Percentiles rank a stretch among this genome's conserved stretches.
These are phyloP conservation scores for Zosterops hypoxanthus DNA, from an alignment of 2,113 vertebrate species.

Conservation along the genomic window DNA sequence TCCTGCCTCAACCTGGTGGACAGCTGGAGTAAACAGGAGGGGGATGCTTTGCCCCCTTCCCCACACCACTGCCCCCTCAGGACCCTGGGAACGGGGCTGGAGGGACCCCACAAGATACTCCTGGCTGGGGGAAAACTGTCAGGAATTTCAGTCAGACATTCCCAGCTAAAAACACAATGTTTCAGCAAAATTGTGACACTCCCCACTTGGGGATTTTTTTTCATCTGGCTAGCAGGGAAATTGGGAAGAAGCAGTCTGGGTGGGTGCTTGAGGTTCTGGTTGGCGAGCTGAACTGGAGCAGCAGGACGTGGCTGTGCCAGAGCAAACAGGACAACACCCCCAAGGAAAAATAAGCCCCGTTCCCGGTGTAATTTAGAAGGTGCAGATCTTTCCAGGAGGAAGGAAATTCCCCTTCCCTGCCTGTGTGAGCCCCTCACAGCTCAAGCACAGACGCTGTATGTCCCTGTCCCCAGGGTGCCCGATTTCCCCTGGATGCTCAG, in stretches of 20 bases:
- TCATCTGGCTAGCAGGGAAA: not conserved
- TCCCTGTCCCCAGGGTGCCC: not conserved
- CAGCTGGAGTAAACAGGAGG: not conserved
- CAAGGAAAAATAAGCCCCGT: not conserved
- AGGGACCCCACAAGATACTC: not conserved
- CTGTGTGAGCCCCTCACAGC: not conserved
- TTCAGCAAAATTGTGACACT: not conserved
- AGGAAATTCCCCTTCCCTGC: not conserved
- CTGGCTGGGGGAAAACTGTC: fast-evolving
- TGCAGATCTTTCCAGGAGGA: not conserved
- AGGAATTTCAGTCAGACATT: not conserved
- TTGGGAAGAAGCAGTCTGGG: not conserved
- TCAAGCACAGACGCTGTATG: fast-evolving
- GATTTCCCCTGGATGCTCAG: fast-evolving
- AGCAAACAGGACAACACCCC: not conserved
- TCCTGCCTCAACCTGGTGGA: fast-evolving
- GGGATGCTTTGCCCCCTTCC: fast-evolving
- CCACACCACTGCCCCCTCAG: fast-evolving
- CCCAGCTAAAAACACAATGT: fast-evolving
- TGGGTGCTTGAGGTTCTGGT: not conserved
- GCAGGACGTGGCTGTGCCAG: too few relatives aligned
- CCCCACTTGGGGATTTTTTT: not conserved
- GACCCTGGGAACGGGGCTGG: fast-evolving
- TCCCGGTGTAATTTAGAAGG: not conserved
- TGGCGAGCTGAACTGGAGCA: fast-evolving